Evolutionary conservation across 2,113 vertebrate genomes (phyloP), one percentile per base, ranked within the genome.

Genomic region (Calyptomena viridis): DNA sequence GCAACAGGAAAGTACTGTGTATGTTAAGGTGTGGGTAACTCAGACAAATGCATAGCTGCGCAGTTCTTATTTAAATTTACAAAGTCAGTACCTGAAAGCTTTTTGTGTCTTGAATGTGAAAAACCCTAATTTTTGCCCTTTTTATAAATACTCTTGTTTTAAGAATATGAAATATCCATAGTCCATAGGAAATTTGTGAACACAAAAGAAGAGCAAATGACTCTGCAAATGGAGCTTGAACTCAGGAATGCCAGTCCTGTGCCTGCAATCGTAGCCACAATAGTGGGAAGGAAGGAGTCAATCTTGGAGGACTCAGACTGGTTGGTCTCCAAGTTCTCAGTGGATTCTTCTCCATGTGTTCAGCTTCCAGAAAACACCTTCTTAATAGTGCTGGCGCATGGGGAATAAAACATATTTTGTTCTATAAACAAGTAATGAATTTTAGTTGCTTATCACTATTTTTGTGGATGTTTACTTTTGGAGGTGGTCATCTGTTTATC

Each of bases 191-290:
- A 71, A 56, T 9, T 73, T 60, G 12, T 82, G 27, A 67, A 24
- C 37, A n/a, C 20, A 50, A 60, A 30, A 56, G 28, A 55, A 81
- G 50, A 62, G n/a, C 49, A 85, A 63, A 39, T 39, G 55, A 89
- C 14, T 33, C 31, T 60, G 23, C 62, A 55, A 71, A 49, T 27
- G 31, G 46, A 60, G 17, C 21, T n/a, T 25, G n/a, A 71, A 31
- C 8, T 14, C 12, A 10, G 25, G 37, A 27, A 5, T 0, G 1
- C 8, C 3, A 0, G 25, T 56, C 42, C 12, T 20, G 31, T 50
- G 35, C 28, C 25, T 44, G 25, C 37, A 87, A 27, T 11, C 25
- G 35, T 2, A 3, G 12, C 8, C n/a, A 30, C 17, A 20, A 3
- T 1, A 9, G 6, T 69, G 55, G 53, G 28, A 84, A 76, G 35